These are phyloP conservation scores for Vireo griseus DNA, from an alignment of 2,797 vertebrate species.

Conservation along the genomic window DNA sequence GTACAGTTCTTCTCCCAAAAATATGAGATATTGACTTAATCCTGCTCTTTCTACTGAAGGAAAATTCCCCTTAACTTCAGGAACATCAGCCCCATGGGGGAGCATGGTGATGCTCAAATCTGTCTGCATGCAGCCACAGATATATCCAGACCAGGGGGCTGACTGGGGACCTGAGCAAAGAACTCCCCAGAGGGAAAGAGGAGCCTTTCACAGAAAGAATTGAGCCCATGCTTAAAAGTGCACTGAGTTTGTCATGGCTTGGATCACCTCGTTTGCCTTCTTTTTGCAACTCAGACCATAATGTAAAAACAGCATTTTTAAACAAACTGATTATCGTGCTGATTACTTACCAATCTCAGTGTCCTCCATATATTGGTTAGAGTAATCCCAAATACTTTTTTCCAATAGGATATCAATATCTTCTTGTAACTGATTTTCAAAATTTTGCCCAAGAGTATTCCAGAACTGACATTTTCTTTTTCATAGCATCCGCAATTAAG, in stretches of 20 bases:
- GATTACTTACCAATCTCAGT: not conserved
- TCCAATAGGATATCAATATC: not conserved
- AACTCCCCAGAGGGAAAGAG: not conserved
- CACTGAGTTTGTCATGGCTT: not conserved
- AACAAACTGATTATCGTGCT: not conserved
- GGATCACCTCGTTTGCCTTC: not conserved
- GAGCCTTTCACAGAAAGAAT: not conserved
- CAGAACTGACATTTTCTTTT: not conserved
- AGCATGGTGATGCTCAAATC: not conserved
- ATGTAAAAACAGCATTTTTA: not conserved
- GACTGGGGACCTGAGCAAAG: not conserved
- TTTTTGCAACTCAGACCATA: not conserved
- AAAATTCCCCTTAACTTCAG: not conserved
- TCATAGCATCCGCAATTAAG: not conserved
- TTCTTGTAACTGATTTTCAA: not conserved
- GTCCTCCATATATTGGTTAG: not conserved
- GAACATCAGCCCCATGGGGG: not conserved
- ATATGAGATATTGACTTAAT: not conserved
- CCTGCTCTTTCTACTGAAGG: not conserved
- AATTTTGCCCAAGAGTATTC: not conserved
- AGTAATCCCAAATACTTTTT: not conserved
- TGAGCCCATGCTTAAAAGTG: not conserved
- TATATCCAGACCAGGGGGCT: not conserved
- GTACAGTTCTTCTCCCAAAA: not conserved
- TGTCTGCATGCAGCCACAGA: not conserved